These are phyloP conservation scores for Microhierax caerulescens DNA, from an alignment of 2,797 vertebrate species.

Conservation along the genomic window DNA sequence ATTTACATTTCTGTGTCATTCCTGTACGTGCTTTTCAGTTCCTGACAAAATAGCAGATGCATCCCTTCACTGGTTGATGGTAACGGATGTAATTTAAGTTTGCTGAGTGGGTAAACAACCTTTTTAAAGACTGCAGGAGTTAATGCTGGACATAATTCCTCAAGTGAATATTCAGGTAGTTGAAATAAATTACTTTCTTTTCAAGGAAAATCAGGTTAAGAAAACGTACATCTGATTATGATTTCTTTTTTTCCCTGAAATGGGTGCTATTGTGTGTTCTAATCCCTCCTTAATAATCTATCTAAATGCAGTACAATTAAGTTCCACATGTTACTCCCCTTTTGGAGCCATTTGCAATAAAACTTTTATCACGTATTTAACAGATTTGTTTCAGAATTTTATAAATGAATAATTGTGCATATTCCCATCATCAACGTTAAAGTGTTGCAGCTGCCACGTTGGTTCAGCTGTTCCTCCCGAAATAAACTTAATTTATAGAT, in stretches of 20 bases:
- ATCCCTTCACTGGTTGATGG: background rate
- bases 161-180: background rate
- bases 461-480: background rate
- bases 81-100: background rate
- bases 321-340: background rate
- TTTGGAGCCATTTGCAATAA: background rate
- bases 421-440: background rate
- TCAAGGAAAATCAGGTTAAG: background rate
- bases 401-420: background rate
- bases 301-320: background rate
- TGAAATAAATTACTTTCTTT: background rate
- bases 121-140: background rate
- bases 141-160: background rate
- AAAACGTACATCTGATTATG: background rate
- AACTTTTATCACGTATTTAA: background rate
- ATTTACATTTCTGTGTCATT: background rate
- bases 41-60: background rate
- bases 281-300: background rate
- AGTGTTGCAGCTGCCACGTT: background rate
- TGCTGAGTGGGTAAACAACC: background rate
- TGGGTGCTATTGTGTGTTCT: background rate
- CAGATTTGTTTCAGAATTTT: background rate
- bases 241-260: background rate
- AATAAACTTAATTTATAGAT: background rate
- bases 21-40: background rate